phyloP scores from a whole-genome alignment of 2,888 invertebrate species.

The Aspidapion aeneum region DNA sequence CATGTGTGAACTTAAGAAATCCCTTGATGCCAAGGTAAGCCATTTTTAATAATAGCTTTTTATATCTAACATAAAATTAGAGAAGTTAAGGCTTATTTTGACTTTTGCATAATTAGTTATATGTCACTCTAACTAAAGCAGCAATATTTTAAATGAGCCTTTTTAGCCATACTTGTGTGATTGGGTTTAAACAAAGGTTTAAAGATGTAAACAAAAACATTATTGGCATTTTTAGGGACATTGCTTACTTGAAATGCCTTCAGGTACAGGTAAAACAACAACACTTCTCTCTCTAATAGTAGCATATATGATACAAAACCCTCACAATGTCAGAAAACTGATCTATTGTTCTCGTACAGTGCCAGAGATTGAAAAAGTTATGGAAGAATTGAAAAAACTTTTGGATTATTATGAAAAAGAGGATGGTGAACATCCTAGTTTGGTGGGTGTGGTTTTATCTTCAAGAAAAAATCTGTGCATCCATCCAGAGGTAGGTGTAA shows the following conservation, averaged over 20 bases:
- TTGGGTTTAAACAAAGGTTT: too few relatives aligned
- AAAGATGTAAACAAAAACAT: too few relatives aligned
- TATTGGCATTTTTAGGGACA: constrained; percentile 69
- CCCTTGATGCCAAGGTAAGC: constrained; percentile 90
- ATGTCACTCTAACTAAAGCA: not conserved
- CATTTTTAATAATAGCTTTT: not conserved
- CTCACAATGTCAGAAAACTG: constrained; percentile 79
- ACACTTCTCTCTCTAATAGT: constrained; percentile 91
- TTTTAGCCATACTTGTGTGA: too few relatives aligned
- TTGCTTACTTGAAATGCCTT: constrained; percentile 98
- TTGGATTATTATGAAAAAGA: constrained; percentile 85
- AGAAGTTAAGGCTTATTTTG: not conserved
- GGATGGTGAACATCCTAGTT: constrained; percentile 64
- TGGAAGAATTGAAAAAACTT: constrained; percentile 91
- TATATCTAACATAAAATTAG: not conserved
- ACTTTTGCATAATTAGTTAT: too few relatives aligned
- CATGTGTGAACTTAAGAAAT: constrained; percentile 95
- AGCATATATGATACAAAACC: constrained; percentile 90
- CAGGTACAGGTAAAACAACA: constrained; percentile 98
- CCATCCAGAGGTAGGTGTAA: constrained; percentile 77
- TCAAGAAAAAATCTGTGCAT: constrained; percentile 98
- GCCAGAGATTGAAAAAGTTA: constrained; percentile 97
- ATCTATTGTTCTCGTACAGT: constrained; percentile 98
- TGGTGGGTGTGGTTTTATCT: constrained; percentile 88
- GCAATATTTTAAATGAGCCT: constrained; percentile 7